Base-by-base conservation (phyloP, 2,797 vertebrate species). In the Steatocranus sp. region DNA sequence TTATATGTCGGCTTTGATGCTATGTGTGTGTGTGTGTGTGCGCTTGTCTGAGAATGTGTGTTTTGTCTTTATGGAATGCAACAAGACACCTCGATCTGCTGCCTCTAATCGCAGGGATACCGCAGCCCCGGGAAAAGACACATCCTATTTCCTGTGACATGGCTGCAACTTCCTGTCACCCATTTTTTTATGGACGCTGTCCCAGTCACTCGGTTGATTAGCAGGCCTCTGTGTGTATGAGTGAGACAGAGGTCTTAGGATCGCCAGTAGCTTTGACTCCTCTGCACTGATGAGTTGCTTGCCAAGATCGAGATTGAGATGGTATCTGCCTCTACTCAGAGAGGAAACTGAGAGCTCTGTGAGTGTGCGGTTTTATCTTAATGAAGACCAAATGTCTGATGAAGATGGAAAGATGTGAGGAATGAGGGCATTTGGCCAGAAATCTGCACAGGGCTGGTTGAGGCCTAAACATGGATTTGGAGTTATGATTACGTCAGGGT, bases 91-190 rank as follows among this genome's bases (percentile, higher is more conserved):
- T 94, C 88, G 93, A 95, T 94, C 93, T 95, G 92, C 83, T 95
- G 88, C 75, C 83, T 94, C 86, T 96, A 94, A 95, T 95, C 88
- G 85, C 66, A 58, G 74, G 83, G 88, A 93, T 92, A 89, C 91
- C 87, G 79, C 86, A 85, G 85, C 86, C 88, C 82, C 2, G 63
- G 81, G 82, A 91, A 91, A 91, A 93, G 92, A 94, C 94, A 95
- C 92, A 95, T 95, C 93, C 91, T 89, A 94, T 95, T 95, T 95
- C 94, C 93, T 93, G 94, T 95, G 94, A 95, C 94, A 95, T 83
- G 92, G 80, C 86, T 88, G 82, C 89, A 92, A 92, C 94, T 94
- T 94, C 92, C 93, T 94, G 91, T 95, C 87, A 77, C 80, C 85
- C 86, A 58, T 87, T 86, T 92, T 91, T 91, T 91, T 88, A 76